These are phyloP conservation scores for Rutpela maculata DNA, from an alignment of 2,888 invertebrate genomes.

Conservation along the genomic window DNA sequence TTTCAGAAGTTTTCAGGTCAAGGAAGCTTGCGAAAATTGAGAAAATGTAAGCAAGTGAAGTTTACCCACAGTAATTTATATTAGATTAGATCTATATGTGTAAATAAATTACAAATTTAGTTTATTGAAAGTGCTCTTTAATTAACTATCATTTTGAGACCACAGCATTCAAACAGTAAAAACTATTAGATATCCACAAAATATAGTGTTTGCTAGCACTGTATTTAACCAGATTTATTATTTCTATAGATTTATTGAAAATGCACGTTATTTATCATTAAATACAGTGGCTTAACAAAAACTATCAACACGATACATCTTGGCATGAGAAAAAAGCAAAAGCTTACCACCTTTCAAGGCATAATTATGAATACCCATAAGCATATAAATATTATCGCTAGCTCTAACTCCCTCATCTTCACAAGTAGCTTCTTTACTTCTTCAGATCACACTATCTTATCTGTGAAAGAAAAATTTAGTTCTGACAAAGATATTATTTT, in stretches of 20 bases:
- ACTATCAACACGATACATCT: too few species aligned
- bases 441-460: too few species aligned
- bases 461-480: too few species aligned
- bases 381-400: too few species aligned
- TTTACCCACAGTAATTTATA: conserved; percentile 17
- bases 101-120: not conserved
- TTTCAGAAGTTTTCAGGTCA: conserved; percentile 19
- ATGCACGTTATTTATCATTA: too few species aligned
- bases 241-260: not conserved
- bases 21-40: not conserved
- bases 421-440: too few species aligned
- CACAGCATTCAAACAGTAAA: not conserved
- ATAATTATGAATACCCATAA: too few species aligned
- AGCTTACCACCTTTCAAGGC: too few species aligned
- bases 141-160: not conserved
- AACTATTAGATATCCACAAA: not conserved
- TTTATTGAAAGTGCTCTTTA: not conserved
- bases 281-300: too few species aligned
- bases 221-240: not conserved
- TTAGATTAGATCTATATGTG: conserved; percentile 10
- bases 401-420: too few species aligned
- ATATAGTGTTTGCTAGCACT: not conserved
- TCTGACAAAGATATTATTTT: too few species aligned
- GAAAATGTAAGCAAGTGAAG: conserved; percentile 9
- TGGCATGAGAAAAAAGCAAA: too few species aligned